Percentiles rank a stretch among this genome's conserved stretches.
phyloP scores from a whole-genome alignment of 2,113 vertebrate genomes.

The Dendropsophus ebraccatus region DNA sequence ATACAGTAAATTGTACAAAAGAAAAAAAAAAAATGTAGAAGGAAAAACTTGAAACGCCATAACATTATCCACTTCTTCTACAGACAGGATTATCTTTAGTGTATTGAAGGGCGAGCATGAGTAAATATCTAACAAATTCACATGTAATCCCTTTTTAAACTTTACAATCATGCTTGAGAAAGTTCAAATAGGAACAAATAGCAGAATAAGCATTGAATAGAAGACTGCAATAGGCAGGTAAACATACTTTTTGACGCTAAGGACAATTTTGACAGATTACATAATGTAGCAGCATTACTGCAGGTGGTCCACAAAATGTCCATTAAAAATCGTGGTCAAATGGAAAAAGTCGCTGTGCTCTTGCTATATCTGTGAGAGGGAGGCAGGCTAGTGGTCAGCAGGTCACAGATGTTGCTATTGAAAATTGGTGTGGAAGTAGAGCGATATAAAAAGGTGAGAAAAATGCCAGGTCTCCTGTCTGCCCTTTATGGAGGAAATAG shows the following conservation, averaged over 20 bases:
- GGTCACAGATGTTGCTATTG: neutral
- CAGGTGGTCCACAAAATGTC: neutral
- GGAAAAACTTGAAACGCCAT: neutral
- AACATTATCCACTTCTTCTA: neutral
- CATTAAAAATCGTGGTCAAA: neutral
- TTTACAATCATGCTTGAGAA: neutral
- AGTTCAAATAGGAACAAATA: neutral
- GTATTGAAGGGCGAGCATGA: neutral
- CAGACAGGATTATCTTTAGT: neutral
- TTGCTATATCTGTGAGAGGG: neutral
- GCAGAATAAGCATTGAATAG: neutral
- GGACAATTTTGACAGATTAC: conserved; percentile 1
- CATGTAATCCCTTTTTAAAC: neutral
- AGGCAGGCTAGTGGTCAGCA: neutral
- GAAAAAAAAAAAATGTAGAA: neutral
- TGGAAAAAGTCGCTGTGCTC: neutral
- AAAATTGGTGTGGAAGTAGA: neutral
- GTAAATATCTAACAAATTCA: neutral
- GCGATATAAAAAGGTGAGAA: neutral
- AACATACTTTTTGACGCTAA: neutral
- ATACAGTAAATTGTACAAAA: neutral
- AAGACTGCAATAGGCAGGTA: neutral
- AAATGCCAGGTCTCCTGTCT: neutral
- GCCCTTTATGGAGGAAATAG: neutral
- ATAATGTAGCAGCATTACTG: neutral